A percentile compares a stretch with the other conserved stretches of the same genome.
phyloP scores from a whole-genome alignment of 30 jellyfish, hydroid and myxozoan genomes.

The Rhopilema esculentum region DNA sequence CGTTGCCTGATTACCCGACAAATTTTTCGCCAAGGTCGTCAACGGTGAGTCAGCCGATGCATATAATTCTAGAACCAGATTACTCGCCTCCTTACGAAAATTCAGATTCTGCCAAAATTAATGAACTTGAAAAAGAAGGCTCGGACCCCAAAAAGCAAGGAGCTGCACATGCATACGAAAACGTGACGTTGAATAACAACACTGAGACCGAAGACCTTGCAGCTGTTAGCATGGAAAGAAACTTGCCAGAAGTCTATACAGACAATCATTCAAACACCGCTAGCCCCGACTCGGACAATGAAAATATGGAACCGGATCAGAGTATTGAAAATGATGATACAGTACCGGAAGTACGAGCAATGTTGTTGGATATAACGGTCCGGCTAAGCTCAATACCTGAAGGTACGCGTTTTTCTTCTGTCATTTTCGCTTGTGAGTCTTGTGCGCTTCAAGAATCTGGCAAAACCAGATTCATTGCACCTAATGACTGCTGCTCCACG shows the following conservation, averaged over 20 bases:
- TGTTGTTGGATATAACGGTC: conserved; percentile 20
- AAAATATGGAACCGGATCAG: background rate
- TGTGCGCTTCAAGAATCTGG: too few relatives aligned
- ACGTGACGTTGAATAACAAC: background rate
- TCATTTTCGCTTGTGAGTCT: too few relatives aligned
- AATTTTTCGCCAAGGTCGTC: background rate
- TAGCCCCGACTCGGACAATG: background rate
- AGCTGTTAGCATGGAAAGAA: background rate
- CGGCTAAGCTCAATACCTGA: background rate
- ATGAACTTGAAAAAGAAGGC: background rate
- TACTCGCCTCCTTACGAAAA: conserved; percentile 27
- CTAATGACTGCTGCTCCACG: too few relatives aligned
- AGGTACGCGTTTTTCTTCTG: background rate
- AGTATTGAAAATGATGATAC: conserved; percentile 7
- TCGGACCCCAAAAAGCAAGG: background rate
- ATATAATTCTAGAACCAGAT: conserved; percentile 44
- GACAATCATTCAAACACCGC: background rate
- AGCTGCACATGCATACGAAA: background rate
- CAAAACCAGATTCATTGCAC: too few relatives aligned
- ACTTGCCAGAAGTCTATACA: background rate
- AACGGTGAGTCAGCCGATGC: background rate
- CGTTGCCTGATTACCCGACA: conserved; percentile 51
- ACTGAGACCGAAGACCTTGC: background rate
- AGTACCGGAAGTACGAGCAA: conserved; percentile 21
- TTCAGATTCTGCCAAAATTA: background rate